Percentiles rank a stretch among this genome's conserved stretches.
These are phyloP conservation scores for Apocheima hispidaria DNA, from an alignment of 2,888 invertebrate species.

Conservation along the genomic window DNA sequence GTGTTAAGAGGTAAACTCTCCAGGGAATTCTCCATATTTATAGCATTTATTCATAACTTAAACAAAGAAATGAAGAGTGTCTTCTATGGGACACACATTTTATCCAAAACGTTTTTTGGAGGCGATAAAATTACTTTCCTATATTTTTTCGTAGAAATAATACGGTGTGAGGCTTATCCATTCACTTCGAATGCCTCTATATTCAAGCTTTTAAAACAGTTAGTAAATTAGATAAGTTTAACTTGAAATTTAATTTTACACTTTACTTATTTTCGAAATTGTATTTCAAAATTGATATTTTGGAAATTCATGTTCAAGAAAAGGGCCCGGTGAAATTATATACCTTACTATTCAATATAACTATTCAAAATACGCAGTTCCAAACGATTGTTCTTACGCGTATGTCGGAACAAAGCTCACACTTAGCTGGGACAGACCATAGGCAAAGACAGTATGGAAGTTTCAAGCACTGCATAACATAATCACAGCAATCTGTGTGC, in stretches of 20 bases:
- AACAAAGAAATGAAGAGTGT: slow-evolving; percentile 44
- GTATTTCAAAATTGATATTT: slow-evolving; percentile 7
- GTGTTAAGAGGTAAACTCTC: slow-evolving; percentile 42
- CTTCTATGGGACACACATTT: slow-evolving; percentile 10
- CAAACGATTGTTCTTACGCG: slow-evolving; percentile 37
- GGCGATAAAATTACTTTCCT: background rate
- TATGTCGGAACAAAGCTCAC: slow-evolving; percentile 54
- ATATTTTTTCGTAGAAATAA: background rate
- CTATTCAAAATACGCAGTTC: slow-evolving; percentile 41
- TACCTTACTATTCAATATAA: slow-evolving; percentile 22
- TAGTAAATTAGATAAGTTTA: background rate
- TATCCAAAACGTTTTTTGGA: slow-evolving; percentile 12
- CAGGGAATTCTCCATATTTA: slow-evolving; percentile 32
- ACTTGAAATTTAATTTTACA: background rate
- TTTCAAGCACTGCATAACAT: too few relatives aligned
- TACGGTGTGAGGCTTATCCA: background rate
- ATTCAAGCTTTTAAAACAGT: background rate
- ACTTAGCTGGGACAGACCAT: slow-evolving; percentile 11
- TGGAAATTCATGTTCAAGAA: slow-evolving; percentile 1
- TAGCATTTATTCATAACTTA: slow-evolving; percentile 35
- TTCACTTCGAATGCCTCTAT: background rate
- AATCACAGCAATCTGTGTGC: too few relatives aligned
- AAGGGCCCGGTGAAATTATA: slow-evolving; percentile 14
- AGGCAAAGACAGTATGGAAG: slow-evolving; percentile 5
- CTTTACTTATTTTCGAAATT: too few relatives aligned